Conservation (phyloP, 2,888 invertebrate species). For the Cylloceria caligata region DNA sequence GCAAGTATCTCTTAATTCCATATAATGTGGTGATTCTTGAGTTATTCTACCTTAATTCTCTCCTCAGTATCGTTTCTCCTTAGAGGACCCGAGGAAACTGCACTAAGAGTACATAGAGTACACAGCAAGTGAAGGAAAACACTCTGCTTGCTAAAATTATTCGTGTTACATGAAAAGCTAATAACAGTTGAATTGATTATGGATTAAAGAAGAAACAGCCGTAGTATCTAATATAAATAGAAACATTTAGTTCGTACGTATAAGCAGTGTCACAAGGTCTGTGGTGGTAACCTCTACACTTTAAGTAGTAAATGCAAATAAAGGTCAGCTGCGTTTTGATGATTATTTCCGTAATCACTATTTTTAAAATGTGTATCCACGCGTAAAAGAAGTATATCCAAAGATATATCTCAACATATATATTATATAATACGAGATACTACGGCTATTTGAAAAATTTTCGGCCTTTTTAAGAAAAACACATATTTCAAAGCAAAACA, state of each 20-base stretch:
- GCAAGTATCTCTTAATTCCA: slow-evolving; percentile 2
- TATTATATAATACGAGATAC: too few relatives aligned
- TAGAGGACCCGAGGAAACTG: background rate
- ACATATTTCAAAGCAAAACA: too few relatives aligned
- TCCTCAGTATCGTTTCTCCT: slow-evolving; percentile 1
- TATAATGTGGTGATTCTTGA: background rate
- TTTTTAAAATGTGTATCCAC: background rate
- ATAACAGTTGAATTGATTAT: background rate
- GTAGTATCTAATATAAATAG: background rate
- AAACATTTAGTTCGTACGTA: background rate
- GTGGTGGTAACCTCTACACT: background rate
- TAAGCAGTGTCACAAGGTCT: background rate
- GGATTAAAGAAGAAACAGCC: background rate
- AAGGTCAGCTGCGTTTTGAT: background rate
- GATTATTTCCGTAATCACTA: background rate
- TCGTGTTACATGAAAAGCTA: slow-evolving; percentile 17
- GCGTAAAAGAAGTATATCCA: too few relatives aligned
- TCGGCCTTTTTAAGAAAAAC: too few relatives aligned
- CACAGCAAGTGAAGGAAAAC: background rate
- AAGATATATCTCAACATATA: too few relatives aligned
- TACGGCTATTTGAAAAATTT: too few relatives aligned
- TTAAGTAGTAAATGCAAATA: background rate
- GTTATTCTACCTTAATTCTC: background rate
- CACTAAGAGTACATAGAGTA: too few relatives aligned
- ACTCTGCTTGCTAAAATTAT: slow-evolving; percentile 3